Percentiles rank a stretch among this genome's conserved stretches.
Evolutionary conservation across 53 echinoderm and acorn worm species (phyloP).

Genomic region (Stichopus horrens): DNA sequence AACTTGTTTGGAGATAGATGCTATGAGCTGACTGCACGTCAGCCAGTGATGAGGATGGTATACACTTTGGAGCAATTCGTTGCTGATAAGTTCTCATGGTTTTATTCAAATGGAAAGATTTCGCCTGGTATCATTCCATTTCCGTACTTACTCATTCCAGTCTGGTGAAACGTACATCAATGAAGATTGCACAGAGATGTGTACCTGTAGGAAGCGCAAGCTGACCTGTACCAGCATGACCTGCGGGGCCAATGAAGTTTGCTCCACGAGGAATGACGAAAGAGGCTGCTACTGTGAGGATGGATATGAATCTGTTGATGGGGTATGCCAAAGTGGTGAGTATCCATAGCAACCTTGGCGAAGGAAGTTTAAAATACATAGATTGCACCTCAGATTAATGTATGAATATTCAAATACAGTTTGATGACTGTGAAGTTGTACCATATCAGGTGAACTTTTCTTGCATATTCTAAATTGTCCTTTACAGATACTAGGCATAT

Average conservation of each 20-base stretch:
- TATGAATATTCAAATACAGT: too few relatives aligned
- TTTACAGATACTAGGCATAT: too few relatives aligned
- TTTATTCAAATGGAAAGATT: background rate
- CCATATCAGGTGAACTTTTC: too few relatives aligned
- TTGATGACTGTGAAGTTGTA: too few relatives aligned
- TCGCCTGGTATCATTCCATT: background rate
- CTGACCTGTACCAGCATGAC: conserved; percentile 39
- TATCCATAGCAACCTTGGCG: background rate
- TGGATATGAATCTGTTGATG: conserved; percentile 26
- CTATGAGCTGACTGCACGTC: too few relatives aligned
- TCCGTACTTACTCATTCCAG: background rate
- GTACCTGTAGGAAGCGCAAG: conserved; percentile 60
- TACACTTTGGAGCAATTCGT: too few relatives aligned
- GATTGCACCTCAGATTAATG: too few relatives aligned
- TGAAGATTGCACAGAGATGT: conserved; percentile 54
- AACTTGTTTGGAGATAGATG: too few relatives aligned
- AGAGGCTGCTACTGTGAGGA: conserved; percentile 72
- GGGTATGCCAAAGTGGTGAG: conserved; percentile 27
- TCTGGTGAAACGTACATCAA: conserved; percentile 44
- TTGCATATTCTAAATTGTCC: too few relatives aligned
- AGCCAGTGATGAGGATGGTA: too few relatives aligned
- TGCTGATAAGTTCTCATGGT: too few relatives aligned
- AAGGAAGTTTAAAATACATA: too few relatives aligned
- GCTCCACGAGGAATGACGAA: conserved; percentile 49
- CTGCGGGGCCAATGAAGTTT: conserved; percentile 56